Evolutionary conservation across 2,797 vertebrate genomes (phyloP), one percentile per base, ranked within the genome.

Genomic region (Chaunax sp.): DNA sequence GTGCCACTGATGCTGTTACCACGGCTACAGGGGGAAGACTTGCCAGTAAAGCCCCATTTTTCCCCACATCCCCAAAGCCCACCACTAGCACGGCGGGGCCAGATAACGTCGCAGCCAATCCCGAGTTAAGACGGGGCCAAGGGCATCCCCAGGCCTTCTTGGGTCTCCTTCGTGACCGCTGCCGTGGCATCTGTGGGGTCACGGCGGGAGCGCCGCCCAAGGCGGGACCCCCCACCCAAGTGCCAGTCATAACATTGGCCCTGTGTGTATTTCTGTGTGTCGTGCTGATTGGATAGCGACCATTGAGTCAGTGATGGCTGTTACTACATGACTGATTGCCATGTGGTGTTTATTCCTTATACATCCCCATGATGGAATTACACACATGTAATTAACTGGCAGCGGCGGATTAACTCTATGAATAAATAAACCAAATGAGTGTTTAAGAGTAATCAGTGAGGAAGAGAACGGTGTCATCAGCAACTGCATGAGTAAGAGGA

Each of bases 1-100:
- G 72, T 90, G 89, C 54, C 26, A 4, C 62, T 78, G 87, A 85
- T 19, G 77, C 91, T 94, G 93, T 94, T 93, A 92, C 94, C 90
- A 92, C 77, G 89, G 92, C 77, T 87, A 88, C 82, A 87, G 59
- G 45, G 64, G 87, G 93, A 91, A 93, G 93, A 93, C 84, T 93
- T 90, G 59, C 74, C 63, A 49, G 62, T 10, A 18, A 73, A 72
- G 33, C 56, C 89, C 78, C 73, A 51, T 35, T 67, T 67, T 55
- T 41, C 16, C 80, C 61, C 63, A 40, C 53, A 54, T 67, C 57
- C 77, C 65, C 64, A 47, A 79, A 82, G 75, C 86, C 77, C 69
- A 79, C 86, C 84, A 84, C 76, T 82, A 55, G 73, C 49, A 6
- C 25, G 26, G 40, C 28, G 18, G 68, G 64, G 75, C 63, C 64